Base-by-base conservation (phyloP, 2,113 vertebrate species). In the Cynoglossus semilaevis region DNA sequence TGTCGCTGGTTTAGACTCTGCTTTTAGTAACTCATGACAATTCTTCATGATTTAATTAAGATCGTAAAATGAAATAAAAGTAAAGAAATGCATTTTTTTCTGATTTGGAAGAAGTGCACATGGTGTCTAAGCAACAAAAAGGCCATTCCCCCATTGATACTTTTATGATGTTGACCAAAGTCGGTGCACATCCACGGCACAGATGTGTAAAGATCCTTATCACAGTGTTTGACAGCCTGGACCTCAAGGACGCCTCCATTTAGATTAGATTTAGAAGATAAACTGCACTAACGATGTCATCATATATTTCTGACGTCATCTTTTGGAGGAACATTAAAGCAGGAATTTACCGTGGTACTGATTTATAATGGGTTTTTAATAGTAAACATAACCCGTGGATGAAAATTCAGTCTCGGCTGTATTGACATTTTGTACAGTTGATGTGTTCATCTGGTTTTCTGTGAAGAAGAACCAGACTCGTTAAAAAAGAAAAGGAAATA, bases 231-330 rank as follows among this genome's bases (percentile, higher is more conserved):
- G 36, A 62, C 51, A 48, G 40, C 0, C 54, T 55, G 43, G 53
- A 55, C 15, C 44, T 43, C 62, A 78, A 74, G 62, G 56, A 69
- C 58, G 35, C 38, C 15, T 60, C 15, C 52, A 72, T 63, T 69
- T 43, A 77, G 78, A 75, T 74, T 54, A 74, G 63, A 80, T 82
- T 78, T 67, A 59, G 68, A 52, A 69, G 50, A 67, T 54, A 48
- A 1, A 1, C 29, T 49, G 15, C 52, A 58, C 12, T 48, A 15
- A 44, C 5, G 5, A 10, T 29, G 16, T 17, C 15, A 29, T 42
- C 59, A 3, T 67, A 58, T 63, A 76, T 9, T 16, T 41, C 13
- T 7, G 13, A 18, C 8, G 22, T 15, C 22, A 45, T 11, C 22
- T 1, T 12, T 15, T 13, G 12, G 67, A 63, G 10, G 59, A 52